These are phyloP conservation scores for Tinea trinotella DNA, from an alignment of 2,888 invertebrate species.

Conservation along the genomic window DNA sequence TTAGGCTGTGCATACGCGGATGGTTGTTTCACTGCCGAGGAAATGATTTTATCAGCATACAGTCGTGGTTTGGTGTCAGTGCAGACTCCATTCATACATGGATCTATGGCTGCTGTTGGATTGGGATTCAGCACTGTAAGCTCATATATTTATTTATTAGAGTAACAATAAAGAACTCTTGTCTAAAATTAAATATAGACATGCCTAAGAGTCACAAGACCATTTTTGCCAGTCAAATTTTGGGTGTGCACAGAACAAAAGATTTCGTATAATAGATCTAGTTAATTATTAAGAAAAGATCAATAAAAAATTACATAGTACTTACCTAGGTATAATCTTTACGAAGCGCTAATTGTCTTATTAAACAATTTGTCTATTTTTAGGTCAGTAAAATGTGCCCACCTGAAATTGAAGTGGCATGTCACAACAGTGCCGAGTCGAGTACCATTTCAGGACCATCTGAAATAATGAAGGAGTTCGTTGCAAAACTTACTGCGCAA, in stretches of 20 bases:
- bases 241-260: too few relatives aligned
- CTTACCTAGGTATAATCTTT: too few relatives aligned
- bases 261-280: too few relatives aligned
- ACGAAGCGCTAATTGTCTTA: too few relatives aligned
- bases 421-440: slow-evolving; percentile 80
- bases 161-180: too few relatives aligned
- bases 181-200: too few relatives aligned
- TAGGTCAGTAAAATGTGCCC: slow-evolving; percentile 35
- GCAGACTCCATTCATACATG: slow-evolving; percentile 74
- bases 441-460: slow-evolving; percentile 81
- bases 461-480: slow-evolving; percentile 66
- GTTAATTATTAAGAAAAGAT: too few relatives aligned
- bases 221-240: too few relatives aligned
- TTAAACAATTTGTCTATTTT: too few relatives aligned
- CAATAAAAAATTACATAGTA: too few relatives aligned
- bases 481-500: slow-evolving; percentile 39
- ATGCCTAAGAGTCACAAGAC: too few relatives aligned
- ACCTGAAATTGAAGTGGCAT: slow-evolving; percentile 76
- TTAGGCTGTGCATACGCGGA: slow-evolving; percentile 93
- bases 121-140: slow-evolving; percentile 59
- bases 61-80: slow-evolving; percentile 79
- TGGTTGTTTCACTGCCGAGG: slow-evolving; percentile 84
- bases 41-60: slow-evolving; percentile 85
- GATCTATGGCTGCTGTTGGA: slow-evolving; percentile 90
- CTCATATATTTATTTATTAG: slow-evolving; percentile 57